Evolutionary conservation across 1,140 invertebrate genomes (phyloP).

Genomic region (Procambarus clarkii): DNA sequence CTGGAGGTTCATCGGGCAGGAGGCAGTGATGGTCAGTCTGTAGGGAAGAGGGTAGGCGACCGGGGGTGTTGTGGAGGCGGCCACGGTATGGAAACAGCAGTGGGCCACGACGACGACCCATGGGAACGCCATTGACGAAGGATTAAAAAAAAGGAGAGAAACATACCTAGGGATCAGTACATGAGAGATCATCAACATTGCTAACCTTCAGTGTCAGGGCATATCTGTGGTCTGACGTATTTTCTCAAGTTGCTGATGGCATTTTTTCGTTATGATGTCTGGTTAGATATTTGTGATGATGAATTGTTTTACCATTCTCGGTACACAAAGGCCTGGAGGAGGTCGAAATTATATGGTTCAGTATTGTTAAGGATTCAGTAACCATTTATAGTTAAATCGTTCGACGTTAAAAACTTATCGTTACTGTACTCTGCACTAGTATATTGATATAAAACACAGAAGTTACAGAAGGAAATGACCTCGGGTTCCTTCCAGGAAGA

Average conservation of each 20-base stretch:
- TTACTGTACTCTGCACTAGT: not conserved
- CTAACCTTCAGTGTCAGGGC: not conserved
- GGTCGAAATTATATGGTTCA: too few relatives aligned
- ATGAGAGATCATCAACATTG: not conserved
- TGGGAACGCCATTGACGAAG: not conserved
- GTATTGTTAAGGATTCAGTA: too few relatives aligned
- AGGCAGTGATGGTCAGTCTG: slow-evolving; percentile 97
- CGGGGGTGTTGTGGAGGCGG: not conserved
- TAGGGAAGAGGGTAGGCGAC: slow-evolving; percentile 71
- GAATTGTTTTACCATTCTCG: too few relatives aligned
- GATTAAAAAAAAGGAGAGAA: not conserved
- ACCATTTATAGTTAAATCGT: not conserved
- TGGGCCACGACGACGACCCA: slow-evolving; percentile 3
- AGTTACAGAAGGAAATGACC: not conserved
- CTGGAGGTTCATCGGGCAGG: slow-evolving; percentile 97
- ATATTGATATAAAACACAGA: not conserved
- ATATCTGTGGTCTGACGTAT: not conserved
- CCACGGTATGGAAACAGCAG: not conserved
- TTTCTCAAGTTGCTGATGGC: not conserved
- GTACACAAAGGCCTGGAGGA: too few relatives aligned
- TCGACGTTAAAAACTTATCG: too few relatives aligned
- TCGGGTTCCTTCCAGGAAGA: not conserved
- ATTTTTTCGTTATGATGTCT: too few relatives aligned
- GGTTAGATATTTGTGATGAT: not conserved
- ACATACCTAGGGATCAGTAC: not conserved